Percentiles rank a stretch among this genome's conserved stretches.
Conservation (phyloP, 2,113 vertebrate genomes). For the Thalassoma bifasciatum region DNA sequence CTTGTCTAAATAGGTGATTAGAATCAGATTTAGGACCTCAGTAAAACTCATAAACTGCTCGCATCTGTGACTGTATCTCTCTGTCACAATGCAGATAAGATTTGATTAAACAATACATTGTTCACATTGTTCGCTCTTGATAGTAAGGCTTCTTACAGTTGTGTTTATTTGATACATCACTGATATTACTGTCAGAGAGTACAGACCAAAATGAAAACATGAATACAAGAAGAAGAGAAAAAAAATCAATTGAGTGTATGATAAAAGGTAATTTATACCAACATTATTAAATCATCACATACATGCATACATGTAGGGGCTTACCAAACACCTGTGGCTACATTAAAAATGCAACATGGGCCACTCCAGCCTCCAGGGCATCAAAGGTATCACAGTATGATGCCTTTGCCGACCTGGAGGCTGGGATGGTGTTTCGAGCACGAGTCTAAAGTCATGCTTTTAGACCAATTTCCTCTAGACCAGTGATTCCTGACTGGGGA, state of each 20-base stretch:
- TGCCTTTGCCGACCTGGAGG: too few species aligned
- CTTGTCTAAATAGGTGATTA: slow-evolving; percentile 31
- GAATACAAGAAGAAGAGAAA: not conserved
- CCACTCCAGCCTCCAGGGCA: too few species aligned
- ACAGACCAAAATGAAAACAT: not conserved
- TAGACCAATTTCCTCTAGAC: too few species aligned
- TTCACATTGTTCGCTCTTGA: not conserved
- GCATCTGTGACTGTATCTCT: not conserved
- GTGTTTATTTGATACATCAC: not conserved
- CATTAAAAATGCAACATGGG: too few species aligned
- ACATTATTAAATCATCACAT: not conserved
- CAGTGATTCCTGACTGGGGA: too few species aligned
- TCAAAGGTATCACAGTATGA: too few species aligned
- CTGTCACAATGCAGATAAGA: slow-evolving; percentile 2
- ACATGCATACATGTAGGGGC: too few species aligned
- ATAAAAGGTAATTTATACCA: not conserved
- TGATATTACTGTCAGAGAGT: not conserved
- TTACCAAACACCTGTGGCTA: not conserved
- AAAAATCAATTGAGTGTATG: not conserved
- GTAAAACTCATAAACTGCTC: not conserved
- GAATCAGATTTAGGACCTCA: slow-evolving; percentile 1
- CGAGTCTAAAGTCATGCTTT: too few species aligned
- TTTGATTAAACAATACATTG: not conserved
- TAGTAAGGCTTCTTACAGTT: not conserved
- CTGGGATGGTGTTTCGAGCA: too few species aligned